phyloP scores from a whole-genome alignment of 2,888 invertebrate genomes.

The Tetropium fuscum region DNA sequence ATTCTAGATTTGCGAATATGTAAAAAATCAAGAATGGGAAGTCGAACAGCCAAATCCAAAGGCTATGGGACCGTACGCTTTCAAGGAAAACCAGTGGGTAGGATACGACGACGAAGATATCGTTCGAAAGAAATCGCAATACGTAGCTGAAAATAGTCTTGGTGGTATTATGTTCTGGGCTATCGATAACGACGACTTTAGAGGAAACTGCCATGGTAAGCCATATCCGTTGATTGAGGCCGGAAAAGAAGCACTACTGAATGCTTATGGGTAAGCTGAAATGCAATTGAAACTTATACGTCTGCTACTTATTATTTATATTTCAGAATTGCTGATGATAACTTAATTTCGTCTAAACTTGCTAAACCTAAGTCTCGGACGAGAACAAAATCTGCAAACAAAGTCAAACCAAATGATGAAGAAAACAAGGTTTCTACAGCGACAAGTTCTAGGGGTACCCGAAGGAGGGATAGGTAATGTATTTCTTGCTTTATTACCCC shows the following conservation, averaged over 20 bases:
- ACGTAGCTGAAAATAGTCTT: slow-evolving; percentile 84
- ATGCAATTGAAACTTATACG: not conserved
- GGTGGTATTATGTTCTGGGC: slow-evolving; percentile 96
- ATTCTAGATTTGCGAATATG: slow-evolving; percentile 84
- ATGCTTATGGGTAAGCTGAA: slow-evolving; percentile 72
- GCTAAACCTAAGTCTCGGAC: slow-evolving; percentile 57
- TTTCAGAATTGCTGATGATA: slow-evolving; percentile 60
- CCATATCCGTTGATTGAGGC: slow-evolving; percentile 93
- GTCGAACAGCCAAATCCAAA: slow-evolving; percentile 84
- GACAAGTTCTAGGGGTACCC: slow-evolving; percentile 30
- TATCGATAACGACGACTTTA: slow-evolving; percentile 94
- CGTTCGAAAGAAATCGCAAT: slow-evolving; percentile 84
- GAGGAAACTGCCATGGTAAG: slow-evolving; percentile 87
- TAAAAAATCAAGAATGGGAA: slow-evolving; percentile 83
- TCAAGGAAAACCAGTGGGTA: slow-evolving; percentile 91
- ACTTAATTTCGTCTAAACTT: slow-evolving; percentile 61
- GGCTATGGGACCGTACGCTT: slow-evolving; percentile 92
- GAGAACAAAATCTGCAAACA: slow-evolving; percentile 48
- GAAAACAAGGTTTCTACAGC: slow-evolving; percentile 46
- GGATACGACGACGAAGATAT: slow-evolving; percentile 92
- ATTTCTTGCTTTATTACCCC: too few relatives aligned
- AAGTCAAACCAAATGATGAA: slow-evolving; percentile 43
- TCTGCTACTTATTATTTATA: not conserved
- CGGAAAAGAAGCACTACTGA: slow-evolving; percentile 83
- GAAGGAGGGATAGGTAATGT: slow-evolving; percentile 51